Evolutionary conservation across 2,888 invertebrate species (phyloP).

Genomic region (Urechis unicinctus): DNA sequence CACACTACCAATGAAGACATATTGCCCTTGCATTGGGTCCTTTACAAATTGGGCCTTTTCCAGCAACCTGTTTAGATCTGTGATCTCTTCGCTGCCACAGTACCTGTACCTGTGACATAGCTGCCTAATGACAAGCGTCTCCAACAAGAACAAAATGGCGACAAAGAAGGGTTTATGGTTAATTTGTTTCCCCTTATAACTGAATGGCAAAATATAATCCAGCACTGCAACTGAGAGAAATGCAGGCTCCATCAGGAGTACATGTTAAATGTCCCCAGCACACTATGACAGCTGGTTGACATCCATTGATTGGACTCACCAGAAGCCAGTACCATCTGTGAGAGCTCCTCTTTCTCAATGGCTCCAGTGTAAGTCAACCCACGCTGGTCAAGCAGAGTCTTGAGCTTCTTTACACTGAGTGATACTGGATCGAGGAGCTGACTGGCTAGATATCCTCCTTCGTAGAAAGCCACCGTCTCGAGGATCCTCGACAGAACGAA

Average conservation of each 20-base stretch:
- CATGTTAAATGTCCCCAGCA: too few relatives aligned
- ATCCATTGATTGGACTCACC: conserved; percentile 37
- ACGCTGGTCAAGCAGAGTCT: conserved; percentile 48
- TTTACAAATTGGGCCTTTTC: too few relatives aligned
- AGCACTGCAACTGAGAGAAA: too few relatives aligned
- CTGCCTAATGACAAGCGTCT: too few relatives aligned
- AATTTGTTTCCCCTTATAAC: neutral
- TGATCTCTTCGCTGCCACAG: too few relatives aligned
- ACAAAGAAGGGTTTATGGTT: too few relatives aligned
- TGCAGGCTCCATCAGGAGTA: too few relatives aligned
- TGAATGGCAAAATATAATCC: neutral
- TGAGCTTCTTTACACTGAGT: conserved; percentile 48
- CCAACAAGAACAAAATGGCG: too few relatives aligned
- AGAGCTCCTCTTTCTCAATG: conserved; percentile 49
- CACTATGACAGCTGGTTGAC: neutral
- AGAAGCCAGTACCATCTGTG: conserved; percentile 45
- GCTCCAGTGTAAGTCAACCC: conserved; percentile 50
- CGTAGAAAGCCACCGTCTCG: conserved; percentile 47
- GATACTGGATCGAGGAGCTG: conserved; percentile 49
- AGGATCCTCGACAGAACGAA: conserved; percentile 48
- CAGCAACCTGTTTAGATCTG: too few relatives aligned
- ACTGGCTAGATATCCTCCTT: conserved; percentile 39
- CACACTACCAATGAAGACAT: too few relatives aligned
- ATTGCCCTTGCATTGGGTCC: too few relatives aligned
- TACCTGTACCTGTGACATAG: too few relatives aligned